Conservation (phyloP, 1,140 invertebrate genomes). For the Bombus huntii region DNA sequence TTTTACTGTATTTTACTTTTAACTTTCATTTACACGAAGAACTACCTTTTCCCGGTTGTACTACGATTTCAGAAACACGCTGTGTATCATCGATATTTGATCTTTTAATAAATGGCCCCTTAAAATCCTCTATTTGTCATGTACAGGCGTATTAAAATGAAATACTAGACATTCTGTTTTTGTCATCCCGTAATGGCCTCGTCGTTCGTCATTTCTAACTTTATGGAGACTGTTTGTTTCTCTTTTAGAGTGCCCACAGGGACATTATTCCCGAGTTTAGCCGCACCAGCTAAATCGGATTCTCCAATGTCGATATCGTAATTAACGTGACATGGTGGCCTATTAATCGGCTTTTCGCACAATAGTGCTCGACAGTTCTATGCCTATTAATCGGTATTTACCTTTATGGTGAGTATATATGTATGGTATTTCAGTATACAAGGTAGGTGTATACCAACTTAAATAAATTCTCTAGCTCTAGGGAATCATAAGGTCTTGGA, state of each 20-base stretch:
- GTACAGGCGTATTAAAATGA: neutral
- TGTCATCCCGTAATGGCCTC: too few relatives aligned
- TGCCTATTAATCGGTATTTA: slow-evolving; percentile 23
- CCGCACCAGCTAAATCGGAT: neutral
- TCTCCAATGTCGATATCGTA: slow-evolving; percentile 21
- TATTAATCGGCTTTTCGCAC: slow-evolving; percentile 47
- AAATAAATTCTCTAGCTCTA: neutral
- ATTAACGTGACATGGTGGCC: slow-evolving; percentile 25
- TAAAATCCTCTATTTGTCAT: neutral
- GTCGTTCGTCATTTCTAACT: neutral
- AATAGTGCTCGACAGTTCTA: neutral
- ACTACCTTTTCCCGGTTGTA: too few relatives aligned
- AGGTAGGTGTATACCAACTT: neutral
- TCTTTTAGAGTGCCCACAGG: neutral
- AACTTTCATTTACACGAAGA: too few relatives aligned
- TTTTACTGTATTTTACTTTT: too few relatives aligned
- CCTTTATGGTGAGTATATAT: neutral
- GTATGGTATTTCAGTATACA: neutral
- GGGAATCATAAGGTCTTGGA: neutral
- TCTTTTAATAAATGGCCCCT: neutral
- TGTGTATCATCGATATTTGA: neutral
- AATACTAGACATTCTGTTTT: neutral
- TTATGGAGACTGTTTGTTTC: neutral
- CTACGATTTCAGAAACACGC: too few relatives aligned
- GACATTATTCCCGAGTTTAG: neutral